Evolutionary conservation across 2,113 vertebrate genomes (phyloP).

Genomic region (Azemiops feae): DNA sequence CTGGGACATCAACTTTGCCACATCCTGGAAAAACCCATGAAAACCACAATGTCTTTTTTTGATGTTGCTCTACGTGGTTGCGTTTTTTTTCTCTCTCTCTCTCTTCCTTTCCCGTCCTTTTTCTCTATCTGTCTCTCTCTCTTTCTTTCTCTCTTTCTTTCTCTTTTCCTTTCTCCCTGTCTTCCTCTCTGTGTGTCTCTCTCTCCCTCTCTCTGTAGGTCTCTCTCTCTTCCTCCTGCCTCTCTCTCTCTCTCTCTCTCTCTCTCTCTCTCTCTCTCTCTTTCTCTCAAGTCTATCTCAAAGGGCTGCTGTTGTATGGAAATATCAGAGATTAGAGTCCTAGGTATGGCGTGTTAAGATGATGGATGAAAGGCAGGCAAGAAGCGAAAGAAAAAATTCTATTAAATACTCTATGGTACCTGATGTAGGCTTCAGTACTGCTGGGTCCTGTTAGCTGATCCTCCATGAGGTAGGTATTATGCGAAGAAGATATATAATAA

Average conservation of each 20-base stretch:
- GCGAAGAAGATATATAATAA: conserved; percentile 94
- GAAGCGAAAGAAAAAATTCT: neutral
- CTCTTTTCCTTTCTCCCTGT: no score
- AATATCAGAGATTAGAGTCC: neutral
- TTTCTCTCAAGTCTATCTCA: neutral
- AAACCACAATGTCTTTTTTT: neutral
- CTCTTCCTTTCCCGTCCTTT: no score
- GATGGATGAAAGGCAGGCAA: neutral
- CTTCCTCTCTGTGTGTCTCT: neutral
- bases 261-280: neutral
- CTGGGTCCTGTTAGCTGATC: conserved; percentile 93
- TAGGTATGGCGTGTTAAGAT: neutral
- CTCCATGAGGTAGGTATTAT: conserved; percentile 95
- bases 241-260: neutral
- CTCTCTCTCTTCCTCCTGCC: neutral
- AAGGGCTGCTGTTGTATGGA: neutral
- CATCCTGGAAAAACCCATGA: neutral
- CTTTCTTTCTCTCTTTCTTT: neutral
- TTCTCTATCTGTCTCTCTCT: neutral
- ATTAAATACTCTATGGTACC: conserved; percentile 62
- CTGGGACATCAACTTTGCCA: neutral
- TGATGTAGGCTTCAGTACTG: conserved; percentile 95
- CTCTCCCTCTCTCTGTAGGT: neutral
- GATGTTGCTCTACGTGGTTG: neutral
- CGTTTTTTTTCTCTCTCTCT: neutral